phyloP scores from a whole-genome alignment of 92 coral and sea anemone species.

The Zoanthus gigantus region DNA sequence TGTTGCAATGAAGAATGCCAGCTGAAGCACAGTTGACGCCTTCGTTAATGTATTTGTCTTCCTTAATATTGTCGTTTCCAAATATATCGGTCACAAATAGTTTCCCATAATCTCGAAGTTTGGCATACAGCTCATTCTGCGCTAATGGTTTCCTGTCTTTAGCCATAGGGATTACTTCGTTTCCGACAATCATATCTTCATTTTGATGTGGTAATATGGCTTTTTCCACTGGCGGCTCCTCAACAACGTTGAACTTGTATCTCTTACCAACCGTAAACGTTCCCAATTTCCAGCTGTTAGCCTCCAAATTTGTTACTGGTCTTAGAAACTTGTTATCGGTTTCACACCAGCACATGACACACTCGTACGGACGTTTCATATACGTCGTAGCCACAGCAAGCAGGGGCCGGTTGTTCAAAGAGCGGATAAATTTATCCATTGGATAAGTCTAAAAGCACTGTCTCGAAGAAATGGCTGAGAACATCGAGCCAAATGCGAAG shows the following conservation, averaged over 20 bases:
- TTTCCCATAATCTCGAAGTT: not conserved
- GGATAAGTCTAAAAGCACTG: no score
- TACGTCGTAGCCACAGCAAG: conserved; percentile 5
- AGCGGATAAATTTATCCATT: no score
- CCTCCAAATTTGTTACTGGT: not conserved
- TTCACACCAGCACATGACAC: conserved; percentile 13
- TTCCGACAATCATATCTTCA: not conserved
- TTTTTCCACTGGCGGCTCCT: not conserved
- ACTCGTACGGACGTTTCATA: not conserved
- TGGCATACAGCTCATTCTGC: not conserved
- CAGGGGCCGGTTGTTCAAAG: no score
- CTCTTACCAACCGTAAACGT: not conserved
- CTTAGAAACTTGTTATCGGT: not conserved
- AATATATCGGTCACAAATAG: not conserved
- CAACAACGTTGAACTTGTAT: not conserved
- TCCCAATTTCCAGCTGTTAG: not conserved
- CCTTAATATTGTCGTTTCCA: not conserved
- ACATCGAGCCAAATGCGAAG: no score
- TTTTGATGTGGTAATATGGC: not conserved
- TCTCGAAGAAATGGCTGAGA: no score
- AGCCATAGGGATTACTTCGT: not conserved
- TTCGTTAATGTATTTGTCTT: not conserved
- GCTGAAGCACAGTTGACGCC: not conserved
- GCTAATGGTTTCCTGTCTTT: not conserved
- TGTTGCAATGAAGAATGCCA: not conserved